Evolutionary conservation across 2,113 vertebrate genomes (phyloP).

Genomic region (Mustela nigripes): DNA sequence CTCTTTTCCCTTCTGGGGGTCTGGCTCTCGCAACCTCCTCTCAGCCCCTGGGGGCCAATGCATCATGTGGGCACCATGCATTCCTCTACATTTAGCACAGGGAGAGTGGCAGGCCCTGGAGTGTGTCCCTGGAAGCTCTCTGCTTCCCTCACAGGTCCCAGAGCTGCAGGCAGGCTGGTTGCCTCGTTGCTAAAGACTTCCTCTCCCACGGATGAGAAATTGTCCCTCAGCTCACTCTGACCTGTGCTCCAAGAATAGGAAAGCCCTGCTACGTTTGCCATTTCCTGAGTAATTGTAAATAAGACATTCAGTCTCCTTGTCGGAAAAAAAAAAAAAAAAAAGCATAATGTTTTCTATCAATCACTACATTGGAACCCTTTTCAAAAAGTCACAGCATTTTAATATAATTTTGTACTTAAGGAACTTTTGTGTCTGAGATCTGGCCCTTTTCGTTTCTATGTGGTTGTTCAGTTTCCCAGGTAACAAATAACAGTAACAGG

Average conservation of each 20-base stretch:
- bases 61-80: rapidly evolving
- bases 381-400: neutral
- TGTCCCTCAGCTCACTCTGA: neutral
- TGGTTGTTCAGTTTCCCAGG: conserved; percentile 8
- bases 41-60: neutral
- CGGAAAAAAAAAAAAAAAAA: neutral
- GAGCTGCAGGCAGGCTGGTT: neutral
- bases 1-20: neutral
- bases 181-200: neutral
- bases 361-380: neutral
- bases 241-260: neutral
- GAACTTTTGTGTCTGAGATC: neutral
- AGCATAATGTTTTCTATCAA: neutral
- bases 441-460: neutral
- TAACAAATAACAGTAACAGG: neutral
- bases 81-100: neutral
- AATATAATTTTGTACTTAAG: neutral
- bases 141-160: neutral
- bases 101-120: neutral
- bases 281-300: neutral
- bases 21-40: neutral
- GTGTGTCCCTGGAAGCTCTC: neutral
- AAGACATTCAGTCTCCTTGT: neutral
- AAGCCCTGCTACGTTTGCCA: neutral
- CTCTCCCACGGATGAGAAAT: neutral